Evolutionary conservation across 1,140 invertebrate genomes (phyloP), one percentile per base, ranked within the genome.

Genomic region (Pissodes strobi): DNA sequence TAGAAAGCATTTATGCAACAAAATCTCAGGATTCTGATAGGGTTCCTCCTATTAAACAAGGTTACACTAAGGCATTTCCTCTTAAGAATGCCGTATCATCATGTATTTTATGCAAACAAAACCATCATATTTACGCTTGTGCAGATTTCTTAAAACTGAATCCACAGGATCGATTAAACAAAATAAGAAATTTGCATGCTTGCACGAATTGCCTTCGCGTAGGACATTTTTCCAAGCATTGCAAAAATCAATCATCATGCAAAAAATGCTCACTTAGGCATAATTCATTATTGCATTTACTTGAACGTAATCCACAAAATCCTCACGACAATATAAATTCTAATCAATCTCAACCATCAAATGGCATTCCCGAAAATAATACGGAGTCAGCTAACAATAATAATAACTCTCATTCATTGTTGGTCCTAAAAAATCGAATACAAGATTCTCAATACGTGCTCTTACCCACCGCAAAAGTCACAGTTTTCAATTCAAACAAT

Each of bases 181-280:
- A 21, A 48, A 22, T 48, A 3, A 48, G 23, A 18, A 21, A 18
- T 18, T n/a, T 48, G 12, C 3, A 25, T 48, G 23, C 5, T 48
- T 48, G 45, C 45, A 48, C 45, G 4, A 48, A 48, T 25, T 48
- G 45, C 45, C 23, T 48, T 12, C 45, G 45, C 5, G 2, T n/a
- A 10, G 45, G 45, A 8, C 45, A 48, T 48, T 5, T 13, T 5
- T 9, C 23, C n/a, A 48, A 22, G 18, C 4, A 48, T 25, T 48
- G 45, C 19, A 21, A 39, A 17, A 39, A 17, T 25, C 5, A 5
- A 3, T 22, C 18, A 4, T 21, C 18, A 4, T 48, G 45, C 18
- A 48, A 48, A 48, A 48, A 22, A 22, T 48, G 45, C 13, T 22
- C 18, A 5, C 19, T n/a, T 18, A 6, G 23, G 4, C 45, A 48